Percentiles rank a stretch among this genome's conserved stretches.
These are phyloP conservation scores for Boloria selene DNA, from an alignment of 2,888 invertebrate species.

Conservation along the genomic window DNA sequence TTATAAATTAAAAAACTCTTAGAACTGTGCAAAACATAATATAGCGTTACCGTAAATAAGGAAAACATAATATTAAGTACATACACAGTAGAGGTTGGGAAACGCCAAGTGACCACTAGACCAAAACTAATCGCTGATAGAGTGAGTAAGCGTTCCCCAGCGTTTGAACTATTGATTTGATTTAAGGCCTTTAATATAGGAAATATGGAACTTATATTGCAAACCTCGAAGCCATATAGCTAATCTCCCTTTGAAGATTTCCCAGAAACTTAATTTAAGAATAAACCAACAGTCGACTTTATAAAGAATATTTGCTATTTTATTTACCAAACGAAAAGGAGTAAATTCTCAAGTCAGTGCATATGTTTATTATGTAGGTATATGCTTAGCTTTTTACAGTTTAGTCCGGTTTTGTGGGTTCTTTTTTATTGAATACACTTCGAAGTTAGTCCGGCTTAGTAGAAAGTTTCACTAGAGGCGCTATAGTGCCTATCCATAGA, in stretches of 20 bases:
- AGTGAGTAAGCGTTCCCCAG: constrained; percentile 73
- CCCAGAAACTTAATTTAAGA: constrained; percentile 4
- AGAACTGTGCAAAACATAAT: neutral
- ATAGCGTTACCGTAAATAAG: neutral
- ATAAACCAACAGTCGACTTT: too few relatives aligned
- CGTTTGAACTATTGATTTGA: constrained; percentile 74
- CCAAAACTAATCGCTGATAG: constrained; percentile 80
- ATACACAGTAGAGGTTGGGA: constrained; percentile 22
- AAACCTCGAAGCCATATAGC: constrained; percentile 7
- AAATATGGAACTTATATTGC: constrained; percentile 30
- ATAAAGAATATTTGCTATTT: too few relatives aligned
- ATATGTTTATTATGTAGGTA: too few relatives aligned
- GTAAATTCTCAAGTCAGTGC: too few relatives aligned
- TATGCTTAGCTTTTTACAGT: too few relatives aligned
- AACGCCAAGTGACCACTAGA: constrained; percentile 67
- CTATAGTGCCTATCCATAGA: too few relatives aligned
- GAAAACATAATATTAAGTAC: constrained; percentile 10
- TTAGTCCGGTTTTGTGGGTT: too few relatives aligned
- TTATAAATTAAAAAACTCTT: too few relatives aligned
- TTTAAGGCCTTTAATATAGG: constrained; percentile 45
- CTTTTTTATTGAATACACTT: too few relatives aligned
- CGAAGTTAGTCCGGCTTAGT: too few relatives aligned
- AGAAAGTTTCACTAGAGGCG: too few relatives aligned
- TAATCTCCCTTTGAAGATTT: constrained; percentile 22
- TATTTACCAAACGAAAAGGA: too few relatives aligned